Percentiles rank a stretch among this genome's conserved stretches.
phyloP scores from a whole-genome alignment of 2,113 vertebrate genomes.

The Phyllostomus hastatus region DNA sequence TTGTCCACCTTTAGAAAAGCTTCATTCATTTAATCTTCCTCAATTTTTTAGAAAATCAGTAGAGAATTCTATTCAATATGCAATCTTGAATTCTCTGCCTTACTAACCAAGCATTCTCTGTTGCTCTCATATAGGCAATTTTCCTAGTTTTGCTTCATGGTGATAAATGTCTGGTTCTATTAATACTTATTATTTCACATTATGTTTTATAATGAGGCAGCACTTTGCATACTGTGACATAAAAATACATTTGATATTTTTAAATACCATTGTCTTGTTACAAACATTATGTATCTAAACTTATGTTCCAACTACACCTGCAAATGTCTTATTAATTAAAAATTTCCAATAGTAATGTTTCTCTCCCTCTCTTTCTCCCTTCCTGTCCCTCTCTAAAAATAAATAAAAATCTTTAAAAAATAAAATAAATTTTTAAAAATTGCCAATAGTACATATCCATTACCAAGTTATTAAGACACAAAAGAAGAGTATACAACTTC shows the following conservation, averaged over 20 bases:
- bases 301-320: not conserved
- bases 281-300: not conserved
- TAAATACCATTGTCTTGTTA: not conserved
- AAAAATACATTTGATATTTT: not conserved
- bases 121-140: not conserved
- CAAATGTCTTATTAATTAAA: not conserved
- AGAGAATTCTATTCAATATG: not conserved
- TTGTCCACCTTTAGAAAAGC: not conserved
- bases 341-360: not conserved
- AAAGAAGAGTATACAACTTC: not conserved
- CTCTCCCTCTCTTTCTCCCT: too few relatives aligned
- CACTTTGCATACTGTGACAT: not conserved
- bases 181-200: not conserved
- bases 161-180: not conserved
- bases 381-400: too few relatives aligned
- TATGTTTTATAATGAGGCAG: not conserved
- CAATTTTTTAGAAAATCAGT: conserved; percentile 1
- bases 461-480: not conserved
- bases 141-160: not conserved
- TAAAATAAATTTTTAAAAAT: not conserved
- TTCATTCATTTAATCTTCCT: not conserved
- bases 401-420: too few relatives aligned
- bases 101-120: not conserved
- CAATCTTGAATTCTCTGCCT: not conserved
- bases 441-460: not conserved